Conservation (phyloP, 2,888 invertebrate species). For the Tipula helvola region DNA sequence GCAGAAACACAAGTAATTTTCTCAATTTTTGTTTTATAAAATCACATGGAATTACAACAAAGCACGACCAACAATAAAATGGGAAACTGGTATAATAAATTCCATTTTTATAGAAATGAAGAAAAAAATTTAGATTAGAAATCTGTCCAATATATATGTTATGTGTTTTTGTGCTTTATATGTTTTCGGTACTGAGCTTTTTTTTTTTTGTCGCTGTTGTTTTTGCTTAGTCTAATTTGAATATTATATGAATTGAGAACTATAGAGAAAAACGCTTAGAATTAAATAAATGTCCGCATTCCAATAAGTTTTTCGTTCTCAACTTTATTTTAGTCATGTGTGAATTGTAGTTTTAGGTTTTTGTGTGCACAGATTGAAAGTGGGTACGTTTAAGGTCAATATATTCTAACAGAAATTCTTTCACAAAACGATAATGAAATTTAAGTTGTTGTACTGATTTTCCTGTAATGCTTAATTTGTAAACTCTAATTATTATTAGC, state of each 20-base stretch:
- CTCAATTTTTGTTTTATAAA: not conserved
- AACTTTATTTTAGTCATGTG: not conserved
- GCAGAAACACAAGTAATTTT: not conserved
- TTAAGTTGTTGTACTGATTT: no score
- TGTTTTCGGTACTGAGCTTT: not conserved
- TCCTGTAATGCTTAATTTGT: no score
- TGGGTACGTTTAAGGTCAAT: not conserved
- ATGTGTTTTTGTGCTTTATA: not conserved
- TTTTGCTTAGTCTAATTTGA: not conserved
- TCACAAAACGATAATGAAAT: no score
- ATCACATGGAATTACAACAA: not conserved
- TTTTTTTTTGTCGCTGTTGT: not conserved
- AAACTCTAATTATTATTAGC: no score
- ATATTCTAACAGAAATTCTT: no score
- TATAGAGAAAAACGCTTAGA: not conserved
- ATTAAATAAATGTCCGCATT: not conserved
- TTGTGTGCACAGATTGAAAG: not conserved
- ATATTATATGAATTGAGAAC: not conserved
- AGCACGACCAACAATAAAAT: not conserved
- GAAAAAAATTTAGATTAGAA: not conserved
- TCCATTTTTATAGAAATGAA: not conserved
- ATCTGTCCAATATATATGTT: not conserved
- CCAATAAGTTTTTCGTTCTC: not conserved
- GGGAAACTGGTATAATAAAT: not conserved
- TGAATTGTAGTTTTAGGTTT: not conserved